phyloP scores from a whole-genome alignment of 2,797 vertebrate genomes.

The Smutsia temminckii region DNA sequence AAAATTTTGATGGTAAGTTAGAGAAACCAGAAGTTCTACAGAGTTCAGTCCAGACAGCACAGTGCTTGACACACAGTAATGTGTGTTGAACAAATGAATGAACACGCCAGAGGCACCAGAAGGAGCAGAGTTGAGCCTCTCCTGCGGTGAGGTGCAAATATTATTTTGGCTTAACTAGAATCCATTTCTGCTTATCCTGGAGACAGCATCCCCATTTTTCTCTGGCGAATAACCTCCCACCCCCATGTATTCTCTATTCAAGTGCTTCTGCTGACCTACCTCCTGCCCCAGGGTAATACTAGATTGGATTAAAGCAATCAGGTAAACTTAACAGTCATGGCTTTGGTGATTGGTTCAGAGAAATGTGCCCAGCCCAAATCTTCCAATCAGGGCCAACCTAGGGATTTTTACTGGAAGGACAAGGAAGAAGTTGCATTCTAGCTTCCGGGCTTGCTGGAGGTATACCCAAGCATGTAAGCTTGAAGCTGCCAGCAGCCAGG shows the following conservation, averaged over 20 bases:
- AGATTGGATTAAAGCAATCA: neutral
- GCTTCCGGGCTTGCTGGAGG: neutral
- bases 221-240: neutral
- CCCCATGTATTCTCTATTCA: neutral
- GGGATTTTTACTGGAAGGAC: neutral
- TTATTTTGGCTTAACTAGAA: neutral
- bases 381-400: neutral
- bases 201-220: neutral
- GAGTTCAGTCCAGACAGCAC: neutral
- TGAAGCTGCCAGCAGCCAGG: neutral
- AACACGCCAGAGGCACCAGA: neutral
- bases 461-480: neutral
- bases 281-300: neutral
- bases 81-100: neutral
- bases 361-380: neutral
- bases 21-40: neutral
- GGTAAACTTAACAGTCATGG: neutral
- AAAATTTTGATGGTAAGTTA: neutral
- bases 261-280: neutral
- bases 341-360: neutral
- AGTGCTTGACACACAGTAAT: neutral
- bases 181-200: neutral
- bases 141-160: neutral
- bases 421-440: neutral
- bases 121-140: neutral